Evolutionary conservation across 2,113 vertebrate species (phyloP), one percentile per base, ranked within the genome.

Genomic region (Salvator merianae): DNA sequence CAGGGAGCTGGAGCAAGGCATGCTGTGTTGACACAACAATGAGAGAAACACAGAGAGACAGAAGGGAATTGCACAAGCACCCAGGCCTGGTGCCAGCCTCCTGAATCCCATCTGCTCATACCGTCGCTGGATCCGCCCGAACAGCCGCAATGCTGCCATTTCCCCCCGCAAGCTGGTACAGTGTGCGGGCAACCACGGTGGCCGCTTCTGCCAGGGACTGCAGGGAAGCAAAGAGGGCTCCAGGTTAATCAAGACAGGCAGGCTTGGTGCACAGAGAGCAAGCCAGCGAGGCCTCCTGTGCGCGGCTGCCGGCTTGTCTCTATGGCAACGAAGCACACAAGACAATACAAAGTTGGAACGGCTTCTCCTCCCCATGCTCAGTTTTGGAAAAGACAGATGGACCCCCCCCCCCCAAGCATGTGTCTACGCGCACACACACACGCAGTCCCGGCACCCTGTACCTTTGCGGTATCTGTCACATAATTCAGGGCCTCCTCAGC

Each of bases 131-230:
- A 86, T 98, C 97, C 0, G 97, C 97, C 2, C 84, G 93, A 53
- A 99, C 93, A 73, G 62, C 91, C 47, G 38, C 7, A 12, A 89
- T 77, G 70, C 70, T 77, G 16, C 81, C 84, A 0, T 75, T 77
- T 81, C 98, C 98, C 81, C 97, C 98, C 0, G 98, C 98, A 36
- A 98, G 97, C 9, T 20, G 70, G 92, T 97, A 99, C 18, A 99
- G 95, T 1, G 97, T 90, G 0, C 96, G 96, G 65, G 96, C 98
- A 2, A 98, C 94, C 84, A 97, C 80, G 0, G 98, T 98, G 85
- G 98, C 97, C 84, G 98, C 96, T 13, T 96, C 93, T 3, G 97
- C 91, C 88, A 99, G 94, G 75, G 96, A 94, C 98, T 99, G 76
- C 22, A 20, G n/a, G 47, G 36, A 90, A 34, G 84, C 79, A 47